Base-by-base conservation (phyloP, 2,797 vertebrate genomes). In the Microctenopoma steveboyesi region DNA sequence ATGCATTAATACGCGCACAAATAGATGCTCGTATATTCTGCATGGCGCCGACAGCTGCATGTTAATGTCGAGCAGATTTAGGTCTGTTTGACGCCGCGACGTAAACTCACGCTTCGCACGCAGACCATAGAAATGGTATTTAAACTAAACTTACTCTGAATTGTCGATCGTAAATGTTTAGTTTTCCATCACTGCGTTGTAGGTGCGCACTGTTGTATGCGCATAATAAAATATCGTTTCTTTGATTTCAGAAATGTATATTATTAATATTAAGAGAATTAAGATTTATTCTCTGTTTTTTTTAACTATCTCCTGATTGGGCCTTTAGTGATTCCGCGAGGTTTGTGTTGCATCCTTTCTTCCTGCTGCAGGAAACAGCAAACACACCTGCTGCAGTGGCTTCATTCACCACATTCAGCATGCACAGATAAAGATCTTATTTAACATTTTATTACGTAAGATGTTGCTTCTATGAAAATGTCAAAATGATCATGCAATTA, bases 271-370 rank as follows among this genome's bases (percentile, higher is more conserved):
- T 45, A 18, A 13, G 1, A 5, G 3, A 10, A 57, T 14, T 55
- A 25, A 12, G 11, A 35, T 12, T 12, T 39, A 39, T 39, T 12
- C 5, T 35, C 11, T 52, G 2, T 11, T 2, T 12, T 12, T 52
- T 40, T 22, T 16, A 3, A 39, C 3, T 12, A 39, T 39, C 4
- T 15, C 13, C 25, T 64, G 54, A 61, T 78, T 16, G 54, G 51
- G 18, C 40, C 30, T 4, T 11, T 35, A 1, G 64, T 77, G 78
- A 64, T 68, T 64, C 18, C 58, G 64, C 66, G 46, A 59, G 45
- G 58, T 35, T 35, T 22, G 1, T 35, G 55, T 72, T 46, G 71
- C 4, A 4, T 10, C 33, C 22, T 53, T 59, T 28, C 49, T 55
- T 64, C 45, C 43, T 72, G 60, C 18, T 50, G 42, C 71, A 66